Conservation (phyloP, 2,113 vertebrate genomes). For the Phylloscopus trochiloides region DNA sequence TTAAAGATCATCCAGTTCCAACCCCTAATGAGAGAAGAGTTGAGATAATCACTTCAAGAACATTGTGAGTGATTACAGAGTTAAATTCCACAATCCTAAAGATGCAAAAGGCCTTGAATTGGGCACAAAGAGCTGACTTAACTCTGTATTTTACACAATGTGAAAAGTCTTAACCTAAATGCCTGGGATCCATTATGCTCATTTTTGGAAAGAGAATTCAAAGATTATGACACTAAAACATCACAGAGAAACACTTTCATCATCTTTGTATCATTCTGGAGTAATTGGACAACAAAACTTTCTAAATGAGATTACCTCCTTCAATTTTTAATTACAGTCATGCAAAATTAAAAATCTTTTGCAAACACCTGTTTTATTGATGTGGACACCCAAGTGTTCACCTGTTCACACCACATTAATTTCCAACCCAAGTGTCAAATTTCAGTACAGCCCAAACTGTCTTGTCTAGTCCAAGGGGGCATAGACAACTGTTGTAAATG, state of each 20-base stretch:
- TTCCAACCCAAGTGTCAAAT: background rate
- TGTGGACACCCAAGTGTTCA: background rate
- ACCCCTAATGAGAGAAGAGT: background rate
- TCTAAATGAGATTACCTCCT: background rate
- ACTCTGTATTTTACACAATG: background rate
- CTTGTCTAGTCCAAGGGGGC: background rate
- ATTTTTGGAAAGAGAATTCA: background rate
- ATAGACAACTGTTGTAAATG: background rate
- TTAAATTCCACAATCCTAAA: background rate
- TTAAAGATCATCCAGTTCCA: background rate
- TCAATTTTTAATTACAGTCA: background rate
- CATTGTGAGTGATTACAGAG: background rate
- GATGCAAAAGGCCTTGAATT: background rate
- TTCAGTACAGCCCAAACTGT: background rate
- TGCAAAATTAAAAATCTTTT: background rate
- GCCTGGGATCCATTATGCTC: background rate
- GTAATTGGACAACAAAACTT: background rate
- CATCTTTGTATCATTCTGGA: background rate
- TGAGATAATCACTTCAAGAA: background rate
- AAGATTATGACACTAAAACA: background rate
- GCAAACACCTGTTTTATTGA: background rate
- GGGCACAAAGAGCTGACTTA: background rate
- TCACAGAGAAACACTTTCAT: background rate
- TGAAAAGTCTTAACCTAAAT: background rate
- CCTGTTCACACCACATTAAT: background rate